phyloP scores from a whole-genome alignment of 2,888 invertebrate species.

The Trissolcus japonicus region DNA sequence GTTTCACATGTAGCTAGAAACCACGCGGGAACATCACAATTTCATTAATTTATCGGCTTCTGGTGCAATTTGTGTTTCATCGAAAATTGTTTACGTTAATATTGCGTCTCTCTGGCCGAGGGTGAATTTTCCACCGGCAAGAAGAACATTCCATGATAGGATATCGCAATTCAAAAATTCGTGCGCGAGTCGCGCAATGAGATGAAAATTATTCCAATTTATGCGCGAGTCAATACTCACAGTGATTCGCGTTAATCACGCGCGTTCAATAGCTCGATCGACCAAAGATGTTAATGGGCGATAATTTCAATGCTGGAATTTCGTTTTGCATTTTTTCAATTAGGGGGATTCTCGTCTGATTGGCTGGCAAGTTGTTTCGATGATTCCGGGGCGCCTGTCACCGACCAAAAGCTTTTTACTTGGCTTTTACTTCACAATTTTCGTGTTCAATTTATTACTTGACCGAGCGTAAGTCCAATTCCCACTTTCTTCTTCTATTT shows the following conservation, averaged over 20 bases:
- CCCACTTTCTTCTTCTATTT: conserved; percentile 41
- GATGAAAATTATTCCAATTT: conserved; percentile 21
- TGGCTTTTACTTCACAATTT: conserved; percentile 25
- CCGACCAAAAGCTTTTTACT: conserved; percentile 33
- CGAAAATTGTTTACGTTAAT: too few species aligned
- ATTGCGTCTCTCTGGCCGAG: too few species aligned
- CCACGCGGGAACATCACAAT: too few species aligned
- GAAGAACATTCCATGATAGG: too few species aligned
- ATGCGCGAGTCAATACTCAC: conserved; percentile 16
- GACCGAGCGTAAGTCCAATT: conserved; percentile 43
- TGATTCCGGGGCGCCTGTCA: conserved; percentile 29
- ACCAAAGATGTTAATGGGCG: conserved; percentile 9
- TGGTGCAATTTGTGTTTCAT: too few species aligned
- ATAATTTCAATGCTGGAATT: neutral
- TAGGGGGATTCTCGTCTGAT: conserved; percentile 9
- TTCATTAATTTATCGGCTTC: too few species aligned
- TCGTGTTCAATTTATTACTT: conserved; percentile 47
- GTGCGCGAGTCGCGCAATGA: neutral
- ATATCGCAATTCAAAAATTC: too few species aligned
- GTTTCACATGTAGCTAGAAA: too few species aligned
- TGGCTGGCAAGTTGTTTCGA: conserved; percentile 32
- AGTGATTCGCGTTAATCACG: conserved; percentile 12
- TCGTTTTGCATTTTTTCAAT: conserved; percentile 1
- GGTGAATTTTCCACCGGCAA: too few species aligned
- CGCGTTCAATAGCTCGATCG: conserved; percentile 13